Evolutionary conservation across 2,797 vertebrate species (phyloP), one percentile per base, ranked within the genome.

Genomic region (Dipus sagitta): DNA sequence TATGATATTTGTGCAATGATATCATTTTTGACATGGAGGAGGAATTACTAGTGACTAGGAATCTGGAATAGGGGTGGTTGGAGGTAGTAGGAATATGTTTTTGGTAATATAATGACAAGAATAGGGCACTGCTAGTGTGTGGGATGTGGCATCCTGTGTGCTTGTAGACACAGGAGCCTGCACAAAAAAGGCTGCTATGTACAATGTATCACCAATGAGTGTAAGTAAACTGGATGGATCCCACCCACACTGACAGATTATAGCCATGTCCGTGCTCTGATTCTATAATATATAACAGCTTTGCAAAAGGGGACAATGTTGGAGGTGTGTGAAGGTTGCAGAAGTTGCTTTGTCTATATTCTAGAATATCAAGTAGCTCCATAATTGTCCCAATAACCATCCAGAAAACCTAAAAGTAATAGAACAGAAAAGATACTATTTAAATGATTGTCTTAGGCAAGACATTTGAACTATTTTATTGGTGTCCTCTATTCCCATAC

Each of bases 1-100:
- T n/a, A 32, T 54, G 80, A 34, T 12, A 60, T 88, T 52, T 80
- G 82, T 60, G 14, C 88, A 94, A 92, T 67, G 3, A n/a, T 79
- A 64, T 64, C 26, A 30, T 71, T 71, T 83, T 79, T 21, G 3
- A 79, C 58, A 24, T 26, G 32, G 7, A 52, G 54, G 12, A 65
- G 42, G 76, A 60, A 78, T 72, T 54, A 23, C 3, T 64, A 21
- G n/a, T 30, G 38, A 10, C 13, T 15, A 65, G 26, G 28, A 82
- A 17, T 18, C 23, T 21, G 15, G n/a, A 14, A 3, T 20, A 10
- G 11, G 21, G 13, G 21, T 15, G n/a, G 8, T 3, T 42, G 32
- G 17, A 2, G 8, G 3, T 21, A 65, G 20, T 15, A 70, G 32
- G 11, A 12, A 58, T 4, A 4, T 38, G 28, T 6, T 28, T 28